These are phyloP conservation scores for Hedychridium roseum DNA, from an alignment of 2,888 invertebrate species.

Conservation along the genomic window DNA sequence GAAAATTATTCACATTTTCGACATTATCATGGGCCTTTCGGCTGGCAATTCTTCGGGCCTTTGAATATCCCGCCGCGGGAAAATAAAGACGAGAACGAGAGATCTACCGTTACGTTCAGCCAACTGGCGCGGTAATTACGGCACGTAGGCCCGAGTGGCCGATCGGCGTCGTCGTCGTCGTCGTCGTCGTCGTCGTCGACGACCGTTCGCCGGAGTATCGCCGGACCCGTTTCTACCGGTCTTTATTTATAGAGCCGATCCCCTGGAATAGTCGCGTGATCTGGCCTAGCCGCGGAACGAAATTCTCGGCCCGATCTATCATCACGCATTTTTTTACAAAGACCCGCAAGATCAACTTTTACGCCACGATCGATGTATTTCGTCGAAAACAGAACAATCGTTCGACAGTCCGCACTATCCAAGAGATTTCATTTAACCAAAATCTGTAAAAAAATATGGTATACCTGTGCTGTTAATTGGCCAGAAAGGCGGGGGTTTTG, in stretches of 20 bases:
- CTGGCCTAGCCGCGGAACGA: neutral
- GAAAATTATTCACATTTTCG: too few species aligned
- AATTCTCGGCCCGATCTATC: too few species aligned
- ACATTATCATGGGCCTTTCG: too few species aligned
- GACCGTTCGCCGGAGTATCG: constrained; percentile 15
- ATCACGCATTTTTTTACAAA: neutral
- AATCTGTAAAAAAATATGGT: too few species aligned
- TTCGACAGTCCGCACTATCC: neutral
- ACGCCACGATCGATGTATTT: neutral
- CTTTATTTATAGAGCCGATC: constrained; percentile 17
- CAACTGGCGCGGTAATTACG: constrained; percentile 46
- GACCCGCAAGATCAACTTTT: neutral
- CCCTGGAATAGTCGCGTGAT: constrained; percentile 1
- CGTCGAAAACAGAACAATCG: neutral
- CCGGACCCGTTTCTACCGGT: constrained; percentile 8
- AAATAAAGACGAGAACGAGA: constrained; percentile 44
- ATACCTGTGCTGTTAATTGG: too few species aligned
- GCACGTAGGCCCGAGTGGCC: constrained; percentile 35
- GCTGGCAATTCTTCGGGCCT: neutral
- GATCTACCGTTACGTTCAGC: constrained; percentile 52
- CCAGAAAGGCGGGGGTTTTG: too few species aligned
- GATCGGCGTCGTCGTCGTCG: constrained; percentile 13
- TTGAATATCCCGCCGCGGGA: constrained; percentile 16
- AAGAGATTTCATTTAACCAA: too few species aligned
- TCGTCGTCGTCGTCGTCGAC: constrained; percentile 8